These are phyloP conservation scores for Phania funesta DNA, from an alignment of 2,888 invertebrate species.

Conservation along the genomic window DNA sequence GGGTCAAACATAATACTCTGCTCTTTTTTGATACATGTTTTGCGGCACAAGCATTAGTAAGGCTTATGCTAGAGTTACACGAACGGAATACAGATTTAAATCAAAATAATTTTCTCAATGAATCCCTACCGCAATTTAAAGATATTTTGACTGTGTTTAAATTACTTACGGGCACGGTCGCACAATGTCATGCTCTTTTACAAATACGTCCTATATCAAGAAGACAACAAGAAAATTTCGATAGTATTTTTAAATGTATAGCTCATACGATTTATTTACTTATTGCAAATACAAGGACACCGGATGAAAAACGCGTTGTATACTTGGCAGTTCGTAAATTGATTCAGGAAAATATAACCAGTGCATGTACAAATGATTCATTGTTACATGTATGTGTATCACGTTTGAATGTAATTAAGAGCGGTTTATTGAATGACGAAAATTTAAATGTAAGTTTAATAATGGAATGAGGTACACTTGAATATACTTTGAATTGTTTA, in stretches of 20 bases:
- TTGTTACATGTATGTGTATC: constrained; percentile 92
- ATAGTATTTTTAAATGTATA: constrained; percentile 89
- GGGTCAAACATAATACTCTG: constrained; percentile 89
- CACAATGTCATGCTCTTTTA: constrained; percentile 82
- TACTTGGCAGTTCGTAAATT: constrained; percentile 80
- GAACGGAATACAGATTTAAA: constrained; percentile 80
- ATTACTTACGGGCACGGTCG: constrained; percentile 85
- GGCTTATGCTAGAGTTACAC: constrained; percentile 89
- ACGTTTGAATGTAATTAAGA: constrained; percentile 88
- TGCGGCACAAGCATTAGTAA: constrained; percentile 90
- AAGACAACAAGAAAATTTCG: constrained; percentile 90
- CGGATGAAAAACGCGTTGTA: constrained; percentile 81
- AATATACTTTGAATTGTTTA: background rate
- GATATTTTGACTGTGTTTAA: constrained; percentile 87
- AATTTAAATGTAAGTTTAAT: constrained; percentile 79
- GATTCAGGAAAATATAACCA: constrained; percentile 84
- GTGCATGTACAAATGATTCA: constrained; percentile 87
- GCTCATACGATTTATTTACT: constrained; percentile 89
- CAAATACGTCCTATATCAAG: constrained; percentile 86
- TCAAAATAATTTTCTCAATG: constrained; percentile 72
- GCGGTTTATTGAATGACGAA: constrained; percentile 88
- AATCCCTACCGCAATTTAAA: constrained; percentile 83
- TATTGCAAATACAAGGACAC: constrained; percentile 82
- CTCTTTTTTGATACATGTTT: constrained; percentile 90
- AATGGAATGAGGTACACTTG: background rate